A percentile compares a stretch with the other conserved stretches of the same genome.
phyloP scores from a whole-genome alignment of 2,888 invertebrate genomes.

The Cremastobaeus sp. region DNA sequence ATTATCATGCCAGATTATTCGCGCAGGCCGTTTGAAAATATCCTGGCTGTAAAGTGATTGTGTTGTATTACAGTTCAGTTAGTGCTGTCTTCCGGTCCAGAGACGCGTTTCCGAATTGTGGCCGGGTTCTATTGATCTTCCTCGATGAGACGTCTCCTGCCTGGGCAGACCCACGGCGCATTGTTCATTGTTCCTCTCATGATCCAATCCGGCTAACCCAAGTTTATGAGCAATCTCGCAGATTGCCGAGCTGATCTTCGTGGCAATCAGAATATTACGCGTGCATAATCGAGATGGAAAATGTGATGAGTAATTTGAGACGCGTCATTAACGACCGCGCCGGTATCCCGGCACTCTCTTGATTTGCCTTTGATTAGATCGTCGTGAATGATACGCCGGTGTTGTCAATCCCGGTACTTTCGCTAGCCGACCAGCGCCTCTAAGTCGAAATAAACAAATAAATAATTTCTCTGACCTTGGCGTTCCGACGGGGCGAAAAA shows the following conservation, averaged over 20 bases:
- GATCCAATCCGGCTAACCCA: conserved; percentile 33
- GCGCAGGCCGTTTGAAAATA: too few species aligned
- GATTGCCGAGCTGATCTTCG: conserved; percentile 46
- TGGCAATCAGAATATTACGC: conserved; percentile 47
- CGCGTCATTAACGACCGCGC: conserved; percentile 49
- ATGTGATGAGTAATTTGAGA: conserved; percentile 57
- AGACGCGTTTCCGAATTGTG: conserved; percentile 9
- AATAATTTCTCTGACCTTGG: too few species aligned
- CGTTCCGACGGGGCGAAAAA: too few species aligned
- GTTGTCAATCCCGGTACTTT: conserved; percentile 19
- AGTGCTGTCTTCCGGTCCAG: too few species aligned
- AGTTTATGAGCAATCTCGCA: conserved; percentile 49
- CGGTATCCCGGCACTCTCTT: conserved; percentile 25
- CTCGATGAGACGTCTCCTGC: neutral
- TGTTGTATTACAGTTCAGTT: too few species aligned
- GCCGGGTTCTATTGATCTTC: conserved; percentile 1
- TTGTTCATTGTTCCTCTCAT: conserved; percentile 44
- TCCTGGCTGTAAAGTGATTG: too few species aligned
- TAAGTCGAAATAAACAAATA: neutral
- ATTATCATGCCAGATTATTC: too few species aligned
- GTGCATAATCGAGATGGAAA: conserved; percentile 55
- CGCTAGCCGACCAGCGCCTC: too few species aligned
- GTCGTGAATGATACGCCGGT: conserved; percentile 20
- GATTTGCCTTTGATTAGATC: conserved; percentile 53
- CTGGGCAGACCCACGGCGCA: conserved; percentile 19